Evolutionary conservation across 2,113 vertebrate genomes (phyloP), one percentile per base, ranked within the genome.

Genomic region (Saccopteryx bilineata): DNA sequence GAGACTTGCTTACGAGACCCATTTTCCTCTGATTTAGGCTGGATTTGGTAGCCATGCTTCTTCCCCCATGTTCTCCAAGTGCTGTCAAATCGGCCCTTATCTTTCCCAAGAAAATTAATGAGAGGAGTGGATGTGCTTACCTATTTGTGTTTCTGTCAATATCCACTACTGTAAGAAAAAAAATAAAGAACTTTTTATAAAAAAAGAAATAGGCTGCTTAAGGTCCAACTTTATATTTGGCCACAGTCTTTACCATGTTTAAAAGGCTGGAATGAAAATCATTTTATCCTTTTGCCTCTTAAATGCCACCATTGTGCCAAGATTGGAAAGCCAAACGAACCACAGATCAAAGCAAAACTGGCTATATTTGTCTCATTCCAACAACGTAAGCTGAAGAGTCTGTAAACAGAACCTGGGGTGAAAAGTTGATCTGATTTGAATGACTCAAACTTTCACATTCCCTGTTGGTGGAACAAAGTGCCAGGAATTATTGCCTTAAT

Each of bases 231-330:
- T 95, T 56, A 31, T 79, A 56, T 76, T 88, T 94, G 76, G 50
- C 65, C 50, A 46, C 24, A 96, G 71, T 95, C 94, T 93, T 96
- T 96, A 95, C 84, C 89, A 50, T 95, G 91, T 91, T 92, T 97
- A 85, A 95, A 96, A 96, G 86, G 56, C 75, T 95, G 89, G 93
- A 97, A 97, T 97, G 95, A 96, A 96, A 97, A 94, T 95, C 83
- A 94, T 97, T 95, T 96, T 95, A 94, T 96, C 86, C 96, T 33
- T 39, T 97, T 91, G 79, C 93, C 75, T 97, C 94, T 95, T 96
- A 97, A 97, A 96, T 96, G 94, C 97, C 95, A 96, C 83, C 75
- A 56, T 97, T 97, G 82, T 96, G 94, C 93, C 91, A 94, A 87
- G 71, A 86, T 26, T 96, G 86, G 95, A 95, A 97, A 97, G 91